Base-by-base conservation (phyloP, 2,888 invertebrate species). In the Lutraria lutraria region DNA sequence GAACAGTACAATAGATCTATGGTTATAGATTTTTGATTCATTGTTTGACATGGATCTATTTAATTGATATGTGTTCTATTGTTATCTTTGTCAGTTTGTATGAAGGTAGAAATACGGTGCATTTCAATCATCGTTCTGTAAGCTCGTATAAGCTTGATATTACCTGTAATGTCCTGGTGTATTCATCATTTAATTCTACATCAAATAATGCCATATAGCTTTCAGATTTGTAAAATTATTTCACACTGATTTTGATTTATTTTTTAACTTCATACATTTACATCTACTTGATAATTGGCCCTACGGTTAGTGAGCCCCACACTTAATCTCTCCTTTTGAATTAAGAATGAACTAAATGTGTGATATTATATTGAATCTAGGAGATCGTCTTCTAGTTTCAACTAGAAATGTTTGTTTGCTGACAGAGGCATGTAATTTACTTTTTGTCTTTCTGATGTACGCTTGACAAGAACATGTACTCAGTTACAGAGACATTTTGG, bases 41-140 rank as follows among this genome's bases (percentile, higher is more conserved):
- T 79, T n/a, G 31, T 80, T 56, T 85, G 85, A 88, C 63, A 81
- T 43, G 29, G 85, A 88, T 88, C 85, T 88, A 72, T 84, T 79
- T 29, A 72, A 63, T 16, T 80, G 81, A 88, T 88, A 88, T 63
- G n/a, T 81, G 0, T 68, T 4, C 63, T 52, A 81, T 86, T 86
- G 86, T 81, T 43, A 60, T 31, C 0, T 16, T 56, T 31, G 81
- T 81, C 81, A 34, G 53, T 53, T 63, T 19, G 60, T 60, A 68
- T 25, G 63, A 68, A 68, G n/a, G 25, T 76, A 76, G 34, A 16
- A 76, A 31, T 76, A 34, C 8, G 76, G 76, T 76, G 76, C 76
- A 76, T 76, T 76, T 34, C 76, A 34, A 76, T 76, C 34, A 34
- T 19, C 6, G 4, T 31, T 34, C 4, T 34, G 25, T 76, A 3